Conservation (phyloP, 2,888 invertebrate genomes). For the Lasiommata megera region DNA sequence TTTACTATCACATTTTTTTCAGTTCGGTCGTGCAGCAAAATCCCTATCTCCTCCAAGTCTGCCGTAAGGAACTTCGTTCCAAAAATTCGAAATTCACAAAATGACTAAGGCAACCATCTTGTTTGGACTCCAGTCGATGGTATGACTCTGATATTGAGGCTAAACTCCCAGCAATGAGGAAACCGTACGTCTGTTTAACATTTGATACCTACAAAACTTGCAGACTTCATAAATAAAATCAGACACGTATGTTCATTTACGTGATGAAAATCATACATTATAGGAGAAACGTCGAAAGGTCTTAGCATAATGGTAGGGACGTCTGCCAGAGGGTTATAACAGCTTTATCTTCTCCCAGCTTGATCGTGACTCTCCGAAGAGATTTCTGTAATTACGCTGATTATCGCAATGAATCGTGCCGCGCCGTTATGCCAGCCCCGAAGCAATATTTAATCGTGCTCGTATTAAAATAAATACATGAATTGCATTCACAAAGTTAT, state of each 20-base stretch:
- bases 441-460: conserved; percentile 7
- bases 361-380: conserved; percentile 76
- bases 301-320: conserved; percentile 49
- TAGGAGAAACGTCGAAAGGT: conserved; percentile 35
- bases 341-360: conserved; percentile 75
- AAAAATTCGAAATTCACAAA: too few species aligned
- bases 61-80: too few species aligned
- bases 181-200: not conserved
- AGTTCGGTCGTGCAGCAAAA: too few species aligned
- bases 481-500: too few species aligned
- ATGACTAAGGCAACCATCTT: too few species aligned
- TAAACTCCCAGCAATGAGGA: too few species aligned
- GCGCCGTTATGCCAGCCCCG: conserved; percentile 9
- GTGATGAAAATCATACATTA: conserved; percentile 6
- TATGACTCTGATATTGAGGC: too few species aligned
- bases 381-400: conserved; percentile 77
- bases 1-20: too few species aligned
- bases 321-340: conserved; percentile 56
- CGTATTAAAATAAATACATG: conserved; percentile 3
- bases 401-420: conserved; percentile 55
- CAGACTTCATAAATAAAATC: not conserved
- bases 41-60: too few species aligned
- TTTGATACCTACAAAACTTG: not conserved
- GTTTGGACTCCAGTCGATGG: too few species aligned
- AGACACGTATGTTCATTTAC: not conserved